Evolutionary conservation across 2,888 invertebrate genomes (phyloP).

Genomic region (Caenorhabditis angaria): DNA sequence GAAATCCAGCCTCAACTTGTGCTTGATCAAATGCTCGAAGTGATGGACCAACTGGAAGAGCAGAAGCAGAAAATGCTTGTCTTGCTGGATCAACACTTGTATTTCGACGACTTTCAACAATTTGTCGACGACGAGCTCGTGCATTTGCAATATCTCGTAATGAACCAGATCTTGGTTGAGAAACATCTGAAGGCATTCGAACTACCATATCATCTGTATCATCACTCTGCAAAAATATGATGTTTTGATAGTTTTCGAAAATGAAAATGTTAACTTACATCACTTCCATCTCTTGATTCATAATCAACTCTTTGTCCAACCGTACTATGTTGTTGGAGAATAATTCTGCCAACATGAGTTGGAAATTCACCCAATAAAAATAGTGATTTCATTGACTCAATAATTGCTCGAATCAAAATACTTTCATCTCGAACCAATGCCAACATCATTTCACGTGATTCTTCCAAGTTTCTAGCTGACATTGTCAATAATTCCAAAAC

Average conservation of each 20-base stretch:
- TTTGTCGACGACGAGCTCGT: slow-evolving; percentile 8
- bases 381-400: slow-evolving; percentile 29
- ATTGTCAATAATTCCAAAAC: slow-evolving; percentile 21
- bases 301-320: slow-evolving; percentile 17
- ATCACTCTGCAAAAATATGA: slow-evolving; percentile 17
- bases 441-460: slow-evolving; percentile 33
- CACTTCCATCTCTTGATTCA: slow-evolving; percentile 17
- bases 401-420: slow-evolving; percentile 21
- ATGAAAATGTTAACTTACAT: slow-evolving; percentile 10
- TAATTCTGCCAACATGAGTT: slow-evolving; percentile 20
- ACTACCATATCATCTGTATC: slow-evolving; percentile 25
- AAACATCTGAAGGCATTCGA: slow-evolving; percentile 26
- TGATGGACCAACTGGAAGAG: slow-evolving; percentile 17
- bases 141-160: slow-evolving; percentile 15
- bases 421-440: slow-evolving; percentile 27
- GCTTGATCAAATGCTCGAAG: slow-evolving; percentile 19
- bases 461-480: slow-evolving; percentile 10
- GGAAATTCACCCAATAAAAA: slow-evolving; percentile 36
- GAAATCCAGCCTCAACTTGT: slow-evolving; percentile 21
- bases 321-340: slow-evolving; percentile 12
- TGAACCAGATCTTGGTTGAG: slow-evolving; percentile 30
- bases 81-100: slow-evolving; percentile 6
- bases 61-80: not conserved
- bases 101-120: not conserved
- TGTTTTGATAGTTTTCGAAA: not conserved